phyloP scores from a whole-genome alignment of 2,113 vertebrate genomes.

The Carettochelys insculpta region DNA sequence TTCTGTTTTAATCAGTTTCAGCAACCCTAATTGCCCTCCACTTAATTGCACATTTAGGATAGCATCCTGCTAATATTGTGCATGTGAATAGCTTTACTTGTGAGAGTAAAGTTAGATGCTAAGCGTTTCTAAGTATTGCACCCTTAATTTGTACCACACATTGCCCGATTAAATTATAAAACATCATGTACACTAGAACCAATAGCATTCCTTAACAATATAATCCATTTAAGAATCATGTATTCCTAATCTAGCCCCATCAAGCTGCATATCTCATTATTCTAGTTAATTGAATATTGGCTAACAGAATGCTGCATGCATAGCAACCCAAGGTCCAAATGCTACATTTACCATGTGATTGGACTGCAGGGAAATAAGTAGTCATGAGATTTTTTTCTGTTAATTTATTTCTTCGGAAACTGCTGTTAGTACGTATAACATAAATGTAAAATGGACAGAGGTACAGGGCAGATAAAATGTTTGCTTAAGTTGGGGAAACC shows the following conservation, averaged over 20 bases:
- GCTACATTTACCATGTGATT: not conserved
- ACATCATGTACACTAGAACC: not conserved
- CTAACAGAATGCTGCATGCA: not conserved
- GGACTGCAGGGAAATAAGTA: not conserved
- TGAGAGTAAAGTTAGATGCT: not conserved
- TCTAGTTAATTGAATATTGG: not conserved
- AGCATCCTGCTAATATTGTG: not conserved
- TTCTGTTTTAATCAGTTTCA: not conserved
- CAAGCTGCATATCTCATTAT: not conserved
- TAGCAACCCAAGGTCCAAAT: not conserved
- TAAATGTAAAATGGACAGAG: not conserved
- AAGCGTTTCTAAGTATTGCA: not conserved
- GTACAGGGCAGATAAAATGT: not conserved
- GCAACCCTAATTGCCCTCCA: not conserved
- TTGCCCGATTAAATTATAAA: not conserved
- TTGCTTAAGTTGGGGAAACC: not conserved
- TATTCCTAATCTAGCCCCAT: not conserved
- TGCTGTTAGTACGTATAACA: not conserved
- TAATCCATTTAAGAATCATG: not conserved
- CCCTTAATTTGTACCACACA: not conserved
- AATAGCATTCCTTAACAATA: not conserved
- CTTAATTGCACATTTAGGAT: not conserved
- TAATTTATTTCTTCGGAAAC: not conserved
- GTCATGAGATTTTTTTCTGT: not conserved
- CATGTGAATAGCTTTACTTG: not conserved